Base-by-base conservation (phyloP, 2,888 invertebrate genomes). In the Acleris laterana region DNA sequence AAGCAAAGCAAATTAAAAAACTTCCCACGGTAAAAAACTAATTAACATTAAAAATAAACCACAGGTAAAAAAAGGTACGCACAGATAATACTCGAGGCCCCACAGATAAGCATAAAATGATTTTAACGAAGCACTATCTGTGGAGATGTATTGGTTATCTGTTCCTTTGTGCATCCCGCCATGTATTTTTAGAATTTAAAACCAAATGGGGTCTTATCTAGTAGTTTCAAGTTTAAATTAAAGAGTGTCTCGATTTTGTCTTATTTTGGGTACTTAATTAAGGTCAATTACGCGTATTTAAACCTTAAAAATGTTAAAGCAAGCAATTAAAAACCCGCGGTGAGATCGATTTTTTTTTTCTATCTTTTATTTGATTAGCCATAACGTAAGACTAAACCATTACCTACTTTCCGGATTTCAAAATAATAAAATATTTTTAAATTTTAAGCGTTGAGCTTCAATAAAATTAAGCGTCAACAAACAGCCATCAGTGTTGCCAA, bases 21-120 rank as follows among this genome's bases (percentile, higher is more conserved):
- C 7, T 57, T 57, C 25, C 55, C 9, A 28, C 50, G n/a, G 25
- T 16, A 60, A 65, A 60, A 58, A 60, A 61, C 60, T 44, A 57
- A 57, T 65, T 50, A 65, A 57, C 17, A 32, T 51, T 61, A 7
- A 56, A 66, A 66, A 66, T 46, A 57, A 62, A 42, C 16, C 57
- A 66, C 66, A 62, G 32, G 62, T 55, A 56, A 62, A 61, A 61
- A 25, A 62, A 59, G 13, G 58, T 20, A 49, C 53, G 50, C 28
- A 46, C 17, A 65, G 60, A 61, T 61, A 50, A 57, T 46, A 51
- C 22, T 46, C 58, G 28, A 42, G 42, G 11, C 42, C 28, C 20
- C 51, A 66, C 32, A 66, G 66, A 62, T 66, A 66, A 66, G 57
- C 61, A 66, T 66, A 66, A 66, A 62, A 46, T 65, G 49, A 22